phyloP scores from a whole-genome alignment of 92 coral and sea anemone genomes.

The Zoanthus solanderi region DNA sequence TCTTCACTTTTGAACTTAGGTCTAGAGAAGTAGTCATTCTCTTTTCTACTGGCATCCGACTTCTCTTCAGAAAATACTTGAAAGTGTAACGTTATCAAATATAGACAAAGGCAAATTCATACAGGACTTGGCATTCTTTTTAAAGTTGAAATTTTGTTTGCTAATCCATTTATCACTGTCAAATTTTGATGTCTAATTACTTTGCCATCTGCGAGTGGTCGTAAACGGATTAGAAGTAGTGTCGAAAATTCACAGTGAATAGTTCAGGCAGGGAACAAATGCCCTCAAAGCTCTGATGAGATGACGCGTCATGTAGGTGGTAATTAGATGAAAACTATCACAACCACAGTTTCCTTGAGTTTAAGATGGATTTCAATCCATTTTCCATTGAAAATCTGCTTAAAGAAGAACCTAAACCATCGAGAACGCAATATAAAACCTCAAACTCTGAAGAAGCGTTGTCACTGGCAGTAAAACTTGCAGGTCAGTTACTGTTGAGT shows the following conservation, averaged over 20 bases:
- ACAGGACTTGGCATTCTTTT: not conserved
- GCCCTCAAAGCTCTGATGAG: conserved; percentile 43
- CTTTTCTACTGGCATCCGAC: not conserved
- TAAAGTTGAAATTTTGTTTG: conserved; percentile 46
- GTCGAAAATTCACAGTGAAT: conserved; percentile 30
- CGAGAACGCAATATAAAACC: conserved; percentile 19
- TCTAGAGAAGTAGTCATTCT: not conserved
- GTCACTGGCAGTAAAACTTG: conserved; percentile 94
- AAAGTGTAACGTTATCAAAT: not conserved
- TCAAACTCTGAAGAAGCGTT: conserved; percentile 82
- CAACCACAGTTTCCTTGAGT: not conserved
- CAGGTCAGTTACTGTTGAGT: conserved; percentile 72
- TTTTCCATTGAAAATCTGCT: conserved; percentile 95
- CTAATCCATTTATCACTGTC: conserved; percentile 58
- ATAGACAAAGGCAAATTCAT: not conserved
- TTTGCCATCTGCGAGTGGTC: conserved; percentile 46
- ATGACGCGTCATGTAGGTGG: conserved; percentile 20
- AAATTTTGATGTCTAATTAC: conserved; percentile 41
- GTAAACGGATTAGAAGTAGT: conserved; percentile 42
- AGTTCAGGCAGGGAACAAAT: conserved; percentile 38
- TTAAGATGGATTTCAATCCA: conserved; percentile 85
- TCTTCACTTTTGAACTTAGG: not conserved
- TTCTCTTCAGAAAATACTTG: not conserved
- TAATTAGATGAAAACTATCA: not conserved
- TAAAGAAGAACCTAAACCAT: conserved; percentile 60